Percentiles rank a stretch among this genome's conserved stretches.
Evolutionary conservation across 2,888 invertebrate species (phyloP).

Genomic region (Ichneumoninae sp.): DNA sequence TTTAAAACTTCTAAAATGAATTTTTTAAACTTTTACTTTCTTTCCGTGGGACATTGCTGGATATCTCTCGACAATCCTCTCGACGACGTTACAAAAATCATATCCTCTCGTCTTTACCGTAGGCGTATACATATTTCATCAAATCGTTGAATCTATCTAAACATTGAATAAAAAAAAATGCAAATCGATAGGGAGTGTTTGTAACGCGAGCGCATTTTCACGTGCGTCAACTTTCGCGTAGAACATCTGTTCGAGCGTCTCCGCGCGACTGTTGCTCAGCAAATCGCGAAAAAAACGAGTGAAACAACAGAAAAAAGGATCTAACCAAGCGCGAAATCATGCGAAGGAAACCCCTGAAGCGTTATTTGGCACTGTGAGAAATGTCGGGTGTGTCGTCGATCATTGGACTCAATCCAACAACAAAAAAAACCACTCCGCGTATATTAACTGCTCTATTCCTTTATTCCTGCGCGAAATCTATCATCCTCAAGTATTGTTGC

Average conservation of each 20-base stretch:
- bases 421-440: conserved; percentile 35
- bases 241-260: conserved; percentile 26
- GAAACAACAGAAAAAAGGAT: background rate
- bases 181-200: conserved; percentile 77
- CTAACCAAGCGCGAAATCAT: conserved; percentile 37
- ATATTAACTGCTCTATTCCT: conserved; percentile 31
- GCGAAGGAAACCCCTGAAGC: conserved; percentile 54
- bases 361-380: conserved; percentile 84
- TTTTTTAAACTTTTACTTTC: background rate
- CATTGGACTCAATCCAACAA: conserved; percentile 63
- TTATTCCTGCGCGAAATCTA: conserved; percentile 41
- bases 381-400: conserved; percentile 60
- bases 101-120: background rate
- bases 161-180: conserved; percentile 68
- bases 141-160: background rate
- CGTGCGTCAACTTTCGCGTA: conserved; percentile 16
- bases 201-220: conserved; percentile 23
- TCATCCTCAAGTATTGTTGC: conserved; percentile 13
- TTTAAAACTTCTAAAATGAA: background rate
- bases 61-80: background rate
- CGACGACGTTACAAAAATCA: background rate
- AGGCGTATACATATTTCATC: background rate
- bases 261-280: background rate
- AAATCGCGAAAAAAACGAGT: background rate
- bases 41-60: background rate